Percentiles rank a stretch among this genome's conserved stretches.
These are phyloP conservation scores for Papilio elwesi DNA, from an alignment of 2,888 invertebrate species.

Conservation along the genomic window DNA sequence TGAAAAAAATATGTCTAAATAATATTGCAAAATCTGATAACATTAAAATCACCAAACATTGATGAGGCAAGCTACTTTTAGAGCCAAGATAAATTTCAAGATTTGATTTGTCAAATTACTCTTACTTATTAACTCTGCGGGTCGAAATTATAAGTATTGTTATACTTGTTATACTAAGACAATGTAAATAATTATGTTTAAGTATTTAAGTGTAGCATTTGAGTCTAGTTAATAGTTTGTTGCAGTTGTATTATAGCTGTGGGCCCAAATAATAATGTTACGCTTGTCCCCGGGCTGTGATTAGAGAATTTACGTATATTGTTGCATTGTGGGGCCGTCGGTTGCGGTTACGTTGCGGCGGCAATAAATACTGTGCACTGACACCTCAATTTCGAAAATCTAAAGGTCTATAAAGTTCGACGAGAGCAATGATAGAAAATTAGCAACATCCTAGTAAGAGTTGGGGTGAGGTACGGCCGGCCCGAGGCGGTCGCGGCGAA, in stretches of 20 bases:
- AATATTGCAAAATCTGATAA: too few relatives aligned
- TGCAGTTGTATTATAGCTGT: constrained; percentile 44
- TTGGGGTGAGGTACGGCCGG: constrained; percentile 78
- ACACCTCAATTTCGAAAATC: constrained; percentile 79
- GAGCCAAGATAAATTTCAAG: too few relatives aligned
- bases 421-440: constrained; percentile 82
- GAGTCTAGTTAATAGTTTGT: constrained; percentile 24
- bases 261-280: constrained; percentile 49
- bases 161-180: neutral
- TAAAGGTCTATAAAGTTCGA: constrained; percentile 76
- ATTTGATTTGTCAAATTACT: neutral
- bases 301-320: constrained; percentile 64
- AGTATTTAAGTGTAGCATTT: constrained; percentile 30
- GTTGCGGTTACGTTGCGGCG: constrained; percentile 55
- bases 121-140: neutral
- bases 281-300: constrained; percentile 59
- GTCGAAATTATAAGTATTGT: neutral
- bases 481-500: constrained; percentile 69
- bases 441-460: constrained; percentile 80
- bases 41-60: too few relatives aligned
- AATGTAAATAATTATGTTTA: constrained; percentile 1
- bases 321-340: constrained; percentile 49
- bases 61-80: too few relatives aligned
- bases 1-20: too few relatives aligned
- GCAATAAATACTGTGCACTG: constrained; percentile 78